Evolutionary conservation across 1,140 invertebrate species (phyloP).

Genomic region (Lepidotrigona ventralis): DNA sequence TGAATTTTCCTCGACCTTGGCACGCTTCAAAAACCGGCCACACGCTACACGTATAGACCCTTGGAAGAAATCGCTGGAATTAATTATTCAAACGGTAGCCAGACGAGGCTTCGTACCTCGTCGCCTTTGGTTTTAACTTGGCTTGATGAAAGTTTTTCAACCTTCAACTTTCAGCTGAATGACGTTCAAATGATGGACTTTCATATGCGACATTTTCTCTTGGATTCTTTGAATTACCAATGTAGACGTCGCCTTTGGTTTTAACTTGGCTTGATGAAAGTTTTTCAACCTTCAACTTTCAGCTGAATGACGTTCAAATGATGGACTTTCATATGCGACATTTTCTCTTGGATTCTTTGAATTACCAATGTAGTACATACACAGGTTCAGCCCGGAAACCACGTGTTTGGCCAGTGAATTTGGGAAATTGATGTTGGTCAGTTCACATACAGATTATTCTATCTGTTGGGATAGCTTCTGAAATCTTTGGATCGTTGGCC

Average conservation of each 20-base stretch:
- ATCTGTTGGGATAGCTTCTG: neutral
- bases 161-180: neutral
- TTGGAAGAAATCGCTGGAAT: slow-evolving; percentile 29
- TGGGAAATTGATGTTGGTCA: no score
- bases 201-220: no score
- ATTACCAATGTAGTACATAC: neutral
- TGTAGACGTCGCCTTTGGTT: neutral
- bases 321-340: no score
- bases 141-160: neutral
- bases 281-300: neutral
- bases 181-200: no score
- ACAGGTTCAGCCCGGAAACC: no score
- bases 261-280: neutral
- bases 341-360: neutral
- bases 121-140: neutral
- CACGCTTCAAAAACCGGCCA: slow-evolving; percentile 38
- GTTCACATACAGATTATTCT: no score
- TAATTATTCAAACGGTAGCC: slow-evolving; percentile 36
- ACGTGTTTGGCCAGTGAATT: no score
- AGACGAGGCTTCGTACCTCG: neutral
- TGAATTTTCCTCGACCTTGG: slow-evolving; percentile 44
- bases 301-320: no score
- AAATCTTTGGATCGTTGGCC: neutral
- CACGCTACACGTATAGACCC: neutral
- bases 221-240: neutral